Conservation (phyloP, 2,113 vertebrate species). For the Saccopteryx leptura region DNA sequence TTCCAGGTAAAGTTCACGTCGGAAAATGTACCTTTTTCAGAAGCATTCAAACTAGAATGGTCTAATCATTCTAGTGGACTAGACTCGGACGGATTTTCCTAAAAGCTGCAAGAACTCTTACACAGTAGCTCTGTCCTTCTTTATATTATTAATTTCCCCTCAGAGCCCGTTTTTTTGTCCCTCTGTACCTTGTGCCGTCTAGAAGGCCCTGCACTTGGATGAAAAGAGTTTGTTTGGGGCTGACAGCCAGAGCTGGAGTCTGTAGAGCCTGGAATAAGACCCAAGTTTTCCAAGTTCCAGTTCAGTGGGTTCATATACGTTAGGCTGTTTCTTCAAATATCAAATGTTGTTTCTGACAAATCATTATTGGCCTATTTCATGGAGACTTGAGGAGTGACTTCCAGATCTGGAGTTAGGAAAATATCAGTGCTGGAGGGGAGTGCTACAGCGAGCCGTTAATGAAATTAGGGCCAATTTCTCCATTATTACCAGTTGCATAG, state of each 20-base stretch:
- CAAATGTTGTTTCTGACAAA: not conserved
- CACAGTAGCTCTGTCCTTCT: not conserved
- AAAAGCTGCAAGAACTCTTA: not conserved
- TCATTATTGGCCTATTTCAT: not conserved
- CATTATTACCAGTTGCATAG: not conserved
- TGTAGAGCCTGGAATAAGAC: not conserved
- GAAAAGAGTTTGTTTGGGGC: not conserved
- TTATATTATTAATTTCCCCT: not conserved
- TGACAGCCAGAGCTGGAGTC: not conserved
- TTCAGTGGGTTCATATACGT: not conserved
- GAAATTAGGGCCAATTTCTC: not conserved
- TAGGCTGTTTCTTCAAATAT: not conserved
- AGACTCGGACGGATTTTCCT: not conserved
- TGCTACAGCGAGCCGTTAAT: accelerated
- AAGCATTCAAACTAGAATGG: not conserved
- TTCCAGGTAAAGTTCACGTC: not conserved
- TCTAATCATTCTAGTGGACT: not conserved
- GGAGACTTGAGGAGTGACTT: not conserved
- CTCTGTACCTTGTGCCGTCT: not conserved
- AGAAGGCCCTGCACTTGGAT: not conserved
- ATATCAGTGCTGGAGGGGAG: too few relatives aligned
- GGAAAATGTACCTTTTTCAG: not conserved
- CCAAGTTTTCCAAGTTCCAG: not conserved
- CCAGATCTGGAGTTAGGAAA: not conserved
- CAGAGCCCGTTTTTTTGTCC: not conserved